Conservation (phyloP, 2,888 invertebrate genomes). For the Drosophila monieri region DNA sequence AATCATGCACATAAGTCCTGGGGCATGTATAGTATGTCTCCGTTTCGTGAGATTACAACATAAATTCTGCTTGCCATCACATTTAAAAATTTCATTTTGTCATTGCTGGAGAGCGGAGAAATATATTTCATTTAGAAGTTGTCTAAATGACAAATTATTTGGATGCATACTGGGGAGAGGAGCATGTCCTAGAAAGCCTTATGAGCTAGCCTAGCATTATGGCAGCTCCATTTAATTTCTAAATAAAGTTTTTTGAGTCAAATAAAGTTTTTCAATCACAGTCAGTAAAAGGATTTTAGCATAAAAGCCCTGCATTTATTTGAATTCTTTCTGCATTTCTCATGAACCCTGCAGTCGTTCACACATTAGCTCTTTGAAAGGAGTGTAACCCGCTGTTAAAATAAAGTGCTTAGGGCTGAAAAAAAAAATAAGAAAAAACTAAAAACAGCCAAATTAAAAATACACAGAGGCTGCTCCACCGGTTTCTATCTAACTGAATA, state of each 20-base stretch:
- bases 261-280: not conserved
- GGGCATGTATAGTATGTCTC: slow-evolving; percentile 14
- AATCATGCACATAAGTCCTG: slow-evolving; percentile 34
- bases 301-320: not conserved
- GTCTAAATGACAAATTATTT: slow-evolving; percentile 18
- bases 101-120: slow-evolving; percentile 4
- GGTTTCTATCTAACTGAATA: slow-evolving; percentile 18
- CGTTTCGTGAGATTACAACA: slow-evolving; percentile 33
- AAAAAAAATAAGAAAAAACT: slow-evolving; percentile 5
- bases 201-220: not conserved
- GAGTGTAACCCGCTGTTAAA: slow-evolving; percentile 37
- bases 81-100: slow-evolving; percentile 39
- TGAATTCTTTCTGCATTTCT: slow-evolving; percentile 4
- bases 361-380: slow-evolving; percentile 31
- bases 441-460: slow-evolving; percentile 39
- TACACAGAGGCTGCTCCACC: slow-evolving; percentile 2
- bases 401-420: slow-evolving; percentile 32
- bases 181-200: not conserved
- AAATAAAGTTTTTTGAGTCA: not conserved
- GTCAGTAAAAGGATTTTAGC: not conserved
- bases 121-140: slow-evolving; percentile 5
- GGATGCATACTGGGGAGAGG: not conserved
- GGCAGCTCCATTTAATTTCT: not conserved
- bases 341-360: not conserved
- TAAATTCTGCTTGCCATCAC: slow-evolving; percentile 37